These are phyloP conservation scores for Drosophila yooni DNA, from an alignment of 2,888 invertebrate species.

Conservation along the genomic window DNA sequence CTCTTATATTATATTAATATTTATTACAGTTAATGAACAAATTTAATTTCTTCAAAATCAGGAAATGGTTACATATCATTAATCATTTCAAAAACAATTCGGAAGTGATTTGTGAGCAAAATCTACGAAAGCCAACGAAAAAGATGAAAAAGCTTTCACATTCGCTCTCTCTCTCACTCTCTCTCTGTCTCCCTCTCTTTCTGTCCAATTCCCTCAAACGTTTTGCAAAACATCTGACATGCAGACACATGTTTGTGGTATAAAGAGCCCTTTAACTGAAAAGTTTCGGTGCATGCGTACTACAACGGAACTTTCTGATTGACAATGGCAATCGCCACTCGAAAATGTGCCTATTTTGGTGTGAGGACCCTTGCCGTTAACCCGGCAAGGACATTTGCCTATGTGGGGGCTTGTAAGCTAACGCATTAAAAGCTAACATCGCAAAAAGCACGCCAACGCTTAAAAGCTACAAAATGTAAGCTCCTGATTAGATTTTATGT, in stretches of 20 bases:
- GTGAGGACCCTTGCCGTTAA: conserved; percentile 10
- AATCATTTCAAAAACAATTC: not conserved
- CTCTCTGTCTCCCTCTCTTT: not conserved
- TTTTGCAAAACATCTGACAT: conserved; percentile 62
- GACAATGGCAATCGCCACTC: conserved; percentile 41
- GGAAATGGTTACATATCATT: no score
- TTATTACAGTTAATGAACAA: not conserved
- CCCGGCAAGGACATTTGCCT: conserved; percentile 45
- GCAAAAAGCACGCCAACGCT: conserved; percentile 1
- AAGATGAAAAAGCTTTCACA: not conserved
- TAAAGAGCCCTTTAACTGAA: conserved; percentile 26
- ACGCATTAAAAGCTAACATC: conserved; percentile 32
- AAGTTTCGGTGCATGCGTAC: conserved; percentile 68
- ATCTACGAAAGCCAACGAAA: not conserved
- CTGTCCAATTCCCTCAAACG: not conserved
- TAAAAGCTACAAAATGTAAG: conserved; percentile 15
- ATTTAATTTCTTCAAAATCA: not conserved
- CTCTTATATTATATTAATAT: not conserved
- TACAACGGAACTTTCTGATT: conserved; percentile 63
- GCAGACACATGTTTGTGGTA: conserved; percentile 60
- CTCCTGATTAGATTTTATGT: not conserved
- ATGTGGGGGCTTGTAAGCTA: conserved; percentile 21
- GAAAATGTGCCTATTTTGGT: not conserved
- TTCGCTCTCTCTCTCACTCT: not conserved
- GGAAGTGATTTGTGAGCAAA: not conserved